Percentiles rank a stretch among this genome's conserved stretches.
Conservation (phyloP, 2,113 vertebrate genomes). For the Apus apus region DNA sequence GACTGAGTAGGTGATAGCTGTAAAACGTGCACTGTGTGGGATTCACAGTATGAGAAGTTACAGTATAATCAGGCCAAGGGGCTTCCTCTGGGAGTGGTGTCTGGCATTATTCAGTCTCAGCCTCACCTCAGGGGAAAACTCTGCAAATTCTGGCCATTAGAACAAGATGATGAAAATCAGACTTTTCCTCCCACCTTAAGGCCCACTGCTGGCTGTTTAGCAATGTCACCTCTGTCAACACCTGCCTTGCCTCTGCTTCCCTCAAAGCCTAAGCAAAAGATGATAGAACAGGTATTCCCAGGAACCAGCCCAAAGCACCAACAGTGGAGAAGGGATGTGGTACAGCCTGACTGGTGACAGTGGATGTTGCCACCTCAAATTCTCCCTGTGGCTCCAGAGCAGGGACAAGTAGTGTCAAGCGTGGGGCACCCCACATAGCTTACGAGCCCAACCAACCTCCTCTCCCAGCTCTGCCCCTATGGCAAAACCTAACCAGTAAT, state of each 20-base stretch:
- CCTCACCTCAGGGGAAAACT: neutral
- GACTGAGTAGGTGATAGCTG: neutral
- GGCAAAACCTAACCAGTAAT: neutral
- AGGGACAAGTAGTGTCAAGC: neutral
- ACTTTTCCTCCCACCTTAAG: neutral
- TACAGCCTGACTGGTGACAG: neutral
- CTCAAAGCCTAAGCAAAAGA: neutral
- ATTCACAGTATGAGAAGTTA: neutral
- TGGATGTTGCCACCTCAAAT: neutral
- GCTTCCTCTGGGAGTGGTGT: neutral
- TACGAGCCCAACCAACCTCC: neutral
- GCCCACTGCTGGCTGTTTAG: neutral
- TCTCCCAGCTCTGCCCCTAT: neutral
- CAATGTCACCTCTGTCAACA: neutral
- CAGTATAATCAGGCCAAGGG: neutral
- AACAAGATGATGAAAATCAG: neutral
- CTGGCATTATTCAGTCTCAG: neutral
- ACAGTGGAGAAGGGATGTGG: neutral
- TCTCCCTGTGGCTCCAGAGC: neutral
- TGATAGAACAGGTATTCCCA: neutral
- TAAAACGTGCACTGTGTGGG: accelerated
- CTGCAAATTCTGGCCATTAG: neutral
- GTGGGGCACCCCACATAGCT: neutral
- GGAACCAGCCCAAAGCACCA: neutral
- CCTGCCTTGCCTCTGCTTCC: neutral